Conservation (phyloP, 2,888 invertebrate species). For the Aleiodes alternator region DNA sequence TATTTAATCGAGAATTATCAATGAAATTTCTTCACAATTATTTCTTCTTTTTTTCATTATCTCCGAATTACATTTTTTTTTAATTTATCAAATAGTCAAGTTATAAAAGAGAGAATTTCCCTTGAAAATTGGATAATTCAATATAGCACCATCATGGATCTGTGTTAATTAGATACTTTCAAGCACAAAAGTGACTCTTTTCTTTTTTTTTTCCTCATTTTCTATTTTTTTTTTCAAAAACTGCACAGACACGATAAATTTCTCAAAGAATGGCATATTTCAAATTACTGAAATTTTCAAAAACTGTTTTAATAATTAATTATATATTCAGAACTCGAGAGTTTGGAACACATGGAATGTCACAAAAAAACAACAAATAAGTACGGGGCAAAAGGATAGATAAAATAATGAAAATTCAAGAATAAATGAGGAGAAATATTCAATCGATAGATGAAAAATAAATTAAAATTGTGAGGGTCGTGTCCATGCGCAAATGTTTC, state of each 20-base stretch:
- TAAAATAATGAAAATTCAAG: background rate
- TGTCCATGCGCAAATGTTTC: slow-evolving; percentile 42
- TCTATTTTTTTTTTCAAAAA: slow-evolving; percentile 6
- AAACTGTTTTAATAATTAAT: slow-evolving; percentile 4
- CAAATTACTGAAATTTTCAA: background rate
- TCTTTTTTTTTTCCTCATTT: too few species aligned
- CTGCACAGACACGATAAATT: slow-evolving; percentile 34
- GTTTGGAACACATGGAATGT: slow-evolving; percentile 71
- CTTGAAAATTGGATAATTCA: too few species aligned
- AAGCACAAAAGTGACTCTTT: background rate
- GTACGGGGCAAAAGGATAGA: slow-evolving; percentile 49
- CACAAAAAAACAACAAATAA: slow-evolving; percentile 67
- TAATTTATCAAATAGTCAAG: too few species aligned
- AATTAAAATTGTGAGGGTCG: slow-evolving; percentile 45
- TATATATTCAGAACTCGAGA: slow-evolving; percentile 49
- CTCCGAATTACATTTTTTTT: background rate
- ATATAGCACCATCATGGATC: too few species aligned
- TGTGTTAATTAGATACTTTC: background rate
- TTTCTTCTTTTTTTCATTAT: slow-evolving; percentile 32
- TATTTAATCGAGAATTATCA: slow-evolving; percentile 33
- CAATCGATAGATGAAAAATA: slow-evolving; percentile 27
- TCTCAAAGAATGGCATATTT: background rate
- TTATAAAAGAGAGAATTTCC: too few species aligned
- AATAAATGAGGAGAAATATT: background rate
- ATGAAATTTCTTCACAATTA: slow-evolving; percentile 15